Evolutionary conservation across 2,113 vertebrate species (phyloP).

Genomic region (Atherinomorus stipes): DNA sequence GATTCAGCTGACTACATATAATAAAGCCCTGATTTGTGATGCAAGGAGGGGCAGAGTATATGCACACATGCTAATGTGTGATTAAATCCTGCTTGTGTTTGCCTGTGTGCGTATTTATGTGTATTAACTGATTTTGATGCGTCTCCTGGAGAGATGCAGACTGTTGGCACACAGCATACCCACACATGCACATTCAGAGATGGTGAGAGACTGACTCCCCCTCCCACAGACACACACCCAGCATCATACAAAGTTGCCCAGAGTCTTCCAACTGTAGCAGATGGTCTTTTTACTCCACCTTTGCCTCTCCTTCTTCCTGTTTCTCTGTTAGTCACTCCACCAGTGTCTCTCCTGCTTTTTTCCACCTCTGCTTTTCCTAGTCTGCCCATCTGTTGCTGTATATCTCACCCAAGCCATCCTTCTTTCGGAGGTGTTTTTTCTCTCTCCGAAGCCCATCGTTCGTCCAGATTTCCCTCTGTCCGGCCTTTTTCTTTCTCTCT

Average conservation of each 20-base stretch:
- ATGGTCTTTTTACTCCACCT: slow-evolving; percentile 58
- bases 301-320: slow-evolving; percentile 11
- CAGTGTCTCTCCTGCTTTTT: slow-evolving; percentile 38
- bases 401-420: slow-evolving; percentile 33
- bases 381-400: slow-evolving; percentile 50
- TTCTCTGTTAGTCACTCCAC: slow-evolving; percentile 28
- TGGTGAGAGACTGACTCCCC: slow-evolving; percentile 30
- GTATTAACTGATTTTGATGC: neutral
- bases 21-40: neutral
- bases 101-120: neutral
- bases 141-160: slow-evolving; percentile 2
- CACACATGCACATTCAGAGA: slow-evolving; percentile 27
- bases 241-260: slow-evolving; percentile 37
- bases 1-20: neutral
- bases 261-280: slow-evolving; percentile 54
- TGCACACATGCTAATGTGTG: neutral
- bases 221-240: slow-evolving; percentile 16
- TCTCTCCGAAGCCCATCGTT: neutral
- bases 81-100: neutral
- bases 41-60: neutral
- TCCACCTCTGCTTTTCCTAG: slow-evolving; percentile 23
- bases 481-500: neutral
- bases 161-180: slow-evolving; percentile 12
- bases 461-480: neutral
- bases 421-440: neutral